These are phyloP conservation scores for Itoplectis maculator DNA, from an alignment of 2,888 invertebrate genomes.

Conservation along the genomic window DNA sequence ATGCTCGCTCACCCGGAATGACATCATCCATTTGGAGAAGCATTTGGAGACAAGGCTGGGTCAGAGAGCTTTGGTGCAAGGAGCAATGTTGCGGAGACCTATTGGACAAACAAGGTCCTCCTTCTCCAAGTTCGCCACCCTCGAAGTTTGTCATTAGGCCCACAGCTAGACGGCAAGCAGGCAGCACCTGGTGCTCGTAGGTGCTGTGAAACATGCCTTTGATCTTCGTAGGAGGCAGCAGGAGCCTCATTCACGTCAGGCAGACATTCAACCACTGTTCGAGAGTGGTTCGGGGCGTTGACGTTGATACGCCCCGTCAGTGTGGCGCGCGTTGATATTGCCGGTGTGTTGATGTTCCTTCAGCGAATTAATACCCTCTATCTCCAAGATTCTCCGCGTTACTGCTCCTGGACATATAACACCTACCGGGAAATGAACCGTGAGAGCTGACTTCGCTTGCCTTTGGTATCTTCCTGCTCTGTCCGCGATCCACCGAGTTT, in stretches of 20 bases:
- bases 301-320: slow-evolving; percentile 10
- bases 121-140: slow-evolving; percentile 17
- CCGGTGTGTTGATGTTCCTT: slow-evolving; percentile 30
- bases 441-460: background rate
- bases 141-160: slow-evolving; percentile 52
- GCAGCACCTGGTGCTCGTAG: slow-evolving; percentile 10
- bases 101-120: slow-evolving; percentile 35
- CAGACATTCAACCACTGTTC: slow-evolving; percentile 27
- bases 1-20: background rate
- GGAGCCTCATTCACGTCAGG: slow-evolving; percentile 27
- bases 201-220: slow-evolving; percentile 35
- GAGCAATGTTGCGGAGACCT: slow-evolving; percentile 13
- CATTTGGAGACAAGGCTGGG: slow-evolving; percentile 17
- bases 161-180: slow-evolving; percentile 17
- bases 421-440: background rate
- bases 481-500: background rate
- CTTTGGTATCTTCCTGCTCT: slow-evolving; percentile 15
- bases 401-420: background rate
- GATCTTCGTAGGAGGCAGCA: slow-evolving; percentile 46
- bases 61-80: background rate
- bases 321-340: slow-evolving; percentile 36
- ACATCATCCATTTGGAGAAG: slow-evolving; percentile 2
- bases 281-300: slow-evolving; percentile 4
- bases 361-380: slow-evolving; percentile 16
- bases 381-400: slow-evolving; percentile 17